Base-by-base conservation (phyloP, 2,797 vertebrate species). In the Tadarida brasiliensis region DNA sequence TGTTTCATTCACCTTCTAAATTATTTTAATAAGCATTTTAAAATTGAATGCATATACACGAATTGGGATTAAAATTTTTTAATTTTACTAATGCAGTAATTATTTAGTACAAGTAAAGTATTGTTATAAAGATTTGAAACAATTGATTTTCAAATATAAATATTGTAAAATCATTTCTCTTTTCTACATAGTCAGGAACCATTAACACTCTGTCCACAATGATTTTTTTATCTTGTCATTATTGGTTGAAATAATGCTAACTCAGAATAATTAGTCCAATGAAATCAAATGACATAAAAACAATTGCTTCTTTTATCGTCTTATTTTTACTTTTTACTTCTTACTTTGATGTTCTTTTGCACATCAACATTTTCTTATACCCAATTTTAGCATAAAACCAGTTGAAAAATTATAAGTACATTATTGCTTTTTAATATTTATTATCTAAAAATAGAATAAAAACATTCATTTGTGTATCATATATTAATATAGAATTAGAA, bases 21-120 rank as follows among this genome's bases (percentile, higher is more conserved):
- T 94, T 85, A 78, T 91, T 67, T 74, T 80, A 80, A 54, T n/a
- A 90, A 57, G 11, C 9, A 91, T 63, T 87, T 88, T 84, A 76
- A 54, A 78, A 54, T 11, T 85, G 3, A 61, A 8, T 82, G 94
- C 0, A 15, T 54, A 39, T 71, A 57, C 26, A 83, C 74, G 57
- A 86, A 61, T 70, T 22, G 0, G 0, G 44, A 33, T 56, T 56
- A 56, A 89, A 91, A 78, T 19, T 8, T 73, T 84, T 80, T 20
- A 82, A 61, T 96, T 85, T 94, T 87, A 44, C 11, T 39, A 83
- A 22, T 28, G 7, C 16, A n/a, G 0, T 63, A 33, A 95, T 81
- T 54, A 74, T 57, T 82, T 3, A n/a, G 0, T 33, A 15, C 47
- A 77, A 44, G 1, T 39, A 19, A 30, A 35, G 0, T 39, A 67